These are phyloP conservation scores for roundworm (Caenorhabditis elegans) DNA, from an alignment of 1,140 invertebrate genomes.

Conservation along the genomic window DNA sequence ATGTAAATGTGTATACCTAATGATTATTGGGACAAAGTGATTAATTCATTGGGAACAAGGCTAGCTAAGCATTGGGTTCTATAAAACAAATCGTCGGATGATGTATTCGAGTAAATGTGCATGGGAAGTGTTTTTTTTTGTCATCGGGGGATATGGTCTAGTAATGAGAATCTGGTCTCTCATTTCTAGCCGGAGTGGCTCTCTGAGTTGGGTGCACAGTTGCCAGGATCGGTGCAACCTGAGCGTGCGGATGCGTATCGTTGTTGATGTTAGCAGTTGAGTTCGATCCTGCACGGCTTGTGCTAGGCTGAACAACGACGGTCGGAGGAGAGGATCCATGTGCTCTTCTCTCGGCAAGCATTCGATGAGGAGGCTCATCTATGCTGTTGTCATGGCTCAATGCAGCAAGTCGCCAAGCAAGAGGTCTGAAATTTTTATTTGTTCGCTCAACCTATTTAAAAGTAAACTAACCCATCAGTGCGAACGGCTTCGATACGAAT, in stretches of 20 bases:
- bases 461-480: background rate
- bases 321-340: background rate
- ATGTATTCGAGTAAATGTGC: background rate
- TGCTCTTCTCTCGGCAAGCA: background rate
- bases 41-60: background rate
- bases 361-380: background rate
- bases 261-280: background rate
- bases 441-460: too few species aligned
- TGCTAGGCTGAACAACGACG: background rate
- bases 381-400: background rate
- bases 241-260: background rate
- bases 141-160: background rate
- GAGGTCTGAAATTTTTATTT: background rate
- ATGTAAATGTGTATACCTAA: too few species aligned
- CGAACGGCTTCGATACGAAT: background rate
- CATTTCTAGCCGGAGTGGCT: background rate
- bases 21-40: too few species aligned
- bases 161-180: background rate
- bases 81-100: background rate
- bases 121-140: too few species aligned
- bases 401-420: background rate
- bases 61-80: background rate
- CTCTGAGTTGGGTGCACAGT: background rate
- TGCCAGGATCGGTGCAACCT: background rate
- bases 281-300: background rate